Conservation (phyloP, 2,113 vertebrate genomes). For the Meles meles region DNA sequence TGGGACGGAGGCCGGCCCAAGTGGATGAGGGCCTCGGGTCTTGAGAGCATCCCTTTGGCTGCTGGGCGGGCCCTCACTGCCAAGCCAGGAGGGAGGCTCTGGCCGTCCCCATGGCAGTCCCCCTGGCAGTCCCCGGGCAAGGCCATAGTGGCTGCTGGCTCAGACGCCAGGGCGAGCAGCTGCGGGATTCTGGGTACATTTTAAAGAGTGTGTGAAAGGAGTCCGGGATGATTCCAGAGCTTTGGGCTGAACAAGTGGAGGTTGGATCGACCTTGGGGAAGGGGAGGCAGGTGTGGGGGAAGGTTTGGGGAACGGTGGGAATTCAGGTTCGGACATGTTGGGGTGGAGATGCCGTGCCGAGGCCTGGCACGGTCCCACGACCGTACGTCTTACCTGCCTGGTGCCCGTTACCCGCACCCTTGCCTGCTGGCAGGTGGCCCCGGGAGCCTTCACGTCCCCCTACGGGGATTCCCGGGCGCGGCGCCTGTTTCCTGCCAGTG, state of each 20-base stretch:
- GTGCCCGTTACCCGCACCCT: rapidly evolving
- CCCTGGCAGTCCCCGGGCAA: rapidly evolving
- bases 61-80: neutral
- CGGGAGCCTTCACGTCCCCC: neutral
- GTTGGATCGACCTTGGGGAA: neutral
- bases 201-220: neutral
- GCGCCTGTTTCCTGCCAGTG: neutral
- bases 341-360: rapidly evolving
- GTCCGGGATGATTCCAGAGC: neutral
- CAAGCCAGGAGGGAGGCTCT: neutral
- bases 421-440: neutral
- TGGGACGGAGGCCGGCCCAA: neutral
- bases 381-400: neutral
- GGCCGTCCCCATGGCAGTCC: neutral
- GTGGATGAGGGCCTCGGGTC: neutral
- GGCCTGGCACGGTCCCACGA: rapidly evolving
- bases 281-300: neutral
- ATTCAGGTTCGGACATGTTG: neutral
- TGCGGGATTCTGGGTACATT: rapidly evolving
- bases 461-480: neutral
- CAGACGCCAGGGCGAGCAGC: rapidly evolving
- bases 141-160: rapidly evolving
- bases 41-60: rapidly evolving
- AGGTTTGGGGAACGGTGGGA: rapidly evolving
- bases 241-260: neutral